These are phyloP conservation scores for Heterodera carotae DNA, from an alignment of 1,140 invertebrate species.

Conservation along the genomic window DNA sequence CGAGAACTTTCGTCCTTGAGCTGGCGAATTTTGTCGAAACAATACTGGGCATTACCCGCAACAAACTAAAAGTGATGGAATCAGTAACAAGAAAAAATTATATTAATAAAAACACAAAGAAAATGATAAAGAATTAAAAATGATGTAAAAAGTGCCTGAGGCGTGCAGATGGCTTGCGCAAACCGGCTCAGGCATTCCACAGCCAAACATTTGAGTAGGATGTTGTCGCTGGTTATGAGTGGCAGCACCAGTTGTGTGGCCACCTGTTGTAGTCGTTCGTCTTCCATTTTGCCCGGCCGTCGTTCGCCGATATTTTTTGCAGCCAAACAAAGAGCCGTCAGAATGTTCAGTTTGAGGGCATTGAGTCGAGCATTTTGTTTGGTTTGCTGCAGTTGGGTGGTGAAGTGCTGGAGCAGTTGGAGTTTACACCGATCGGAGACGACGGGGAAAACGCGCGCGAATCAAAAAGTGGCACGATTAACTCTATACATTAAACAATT, in stretches of 20 bases:
- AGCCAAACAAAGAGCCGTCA: conserved; percentile 85
- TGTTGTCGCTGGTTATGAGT: conserved; percentile 71
- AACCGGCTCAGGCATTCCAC: conserved; percentile 84
- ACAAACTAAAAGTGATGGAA: conserved; percentile 81
- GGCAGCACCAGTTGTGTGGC: conserved; percentile 65
- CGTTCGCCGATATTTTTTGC: conserved; percentile 73
- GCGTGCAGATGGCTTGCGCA: conserved; percentile 82
- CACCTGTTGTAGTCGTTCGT: conserved; percentile 55
- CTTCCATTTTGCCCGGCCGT: conserved; percentile 67
- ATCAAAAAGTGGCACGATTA: background rate
- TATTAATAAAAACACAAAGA: background rate
- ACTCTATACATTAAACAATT: background rate
- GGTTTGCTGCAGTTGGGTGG: conserved; percentile 80
- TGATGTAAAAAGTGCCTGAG: conserved; percentile 59
- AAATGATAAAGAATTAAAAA: conserved; percentile 2
- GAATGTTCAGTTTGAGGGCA: conserved; percentile 83
- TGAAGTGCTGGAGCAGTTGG: conserved; percentile 95
- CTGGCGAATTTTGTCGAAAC: conserved; percentile 83
- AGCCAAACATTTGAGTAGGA: conserved; percentile 78
- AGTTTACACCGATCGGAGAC: conserved; percentile 91
- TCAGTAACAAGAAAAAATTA: background rate
- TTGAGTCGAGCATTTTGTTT: conserved; percentile 39
- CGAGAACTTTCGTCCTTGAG: conserved; percentile 81
- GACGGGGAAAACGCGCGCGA: conserved; percentile 87
- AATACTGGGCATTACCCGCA: conserved; percentile 83